Evolutionary conservation across 2,888 invertebrate species (phyloP).

Genomic region (Ormyrus pomaceus): DNA sequence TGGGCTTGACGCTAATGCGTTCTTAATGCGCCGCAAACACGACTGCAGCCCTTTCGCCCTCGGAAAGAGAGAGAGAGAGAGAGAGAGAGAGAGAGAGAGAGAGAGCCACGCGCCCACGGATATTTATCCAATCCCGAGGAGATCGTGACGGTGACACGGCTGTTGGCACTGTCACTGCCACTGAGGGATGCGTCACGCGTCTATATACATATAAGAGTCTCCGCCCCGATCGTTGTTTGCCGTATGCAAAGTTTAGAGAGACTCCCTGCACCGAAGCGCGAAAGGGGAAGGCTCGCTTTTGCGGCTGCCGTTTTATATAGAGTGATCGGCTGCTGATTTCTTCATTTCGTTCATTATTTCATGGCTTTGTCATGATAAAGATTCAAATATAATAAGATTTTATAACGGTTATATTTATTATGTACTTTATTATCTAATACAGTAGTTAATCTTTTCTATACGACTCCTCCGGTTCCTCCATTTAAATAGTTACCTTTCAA

Average conservation of each 20-base stretch:
- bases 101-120: too few relatives aligned
- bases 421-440: too few relatives aligned
- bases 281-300: neutral
- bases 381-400: too few relatives aligned
- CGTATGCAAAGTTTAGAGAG: slow-evolving; percentile 29
- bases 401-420: too few relatives aligned
- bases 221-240: neutral
- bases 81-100: neutral
- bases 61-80: neutral
- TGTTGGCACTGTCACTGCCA: neutral
- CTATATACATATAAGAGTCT: neutral
- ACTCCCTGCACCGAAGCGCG: neutral
- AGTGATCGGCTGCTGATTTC: neutral
- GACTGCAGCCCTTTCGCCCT: neutral
- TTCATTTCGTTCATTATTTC: too few relatives aligned
- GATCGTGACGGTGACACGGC: slow-evolving; percentile 20
- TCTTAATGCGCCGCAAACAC: slow-evolving; percentile 69
- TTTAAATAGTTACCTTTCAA: too few relatives aligned
- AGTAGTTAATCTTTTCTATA: too few relatives aligned
- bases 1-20: slow-evolving; percentile 71
- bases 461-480: too few relatives aligned
- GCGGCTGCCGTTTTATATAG: neutral
- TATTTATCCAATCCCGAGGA: too few relatives aligned
- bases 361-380: too few relatives aligned
- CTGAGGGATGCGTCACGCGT: slow-evolving; percentile 4